Base-by-base conservation (phyloP, 1,140 invertebrate species). In the Stegodyphus dumicola region DNA sequence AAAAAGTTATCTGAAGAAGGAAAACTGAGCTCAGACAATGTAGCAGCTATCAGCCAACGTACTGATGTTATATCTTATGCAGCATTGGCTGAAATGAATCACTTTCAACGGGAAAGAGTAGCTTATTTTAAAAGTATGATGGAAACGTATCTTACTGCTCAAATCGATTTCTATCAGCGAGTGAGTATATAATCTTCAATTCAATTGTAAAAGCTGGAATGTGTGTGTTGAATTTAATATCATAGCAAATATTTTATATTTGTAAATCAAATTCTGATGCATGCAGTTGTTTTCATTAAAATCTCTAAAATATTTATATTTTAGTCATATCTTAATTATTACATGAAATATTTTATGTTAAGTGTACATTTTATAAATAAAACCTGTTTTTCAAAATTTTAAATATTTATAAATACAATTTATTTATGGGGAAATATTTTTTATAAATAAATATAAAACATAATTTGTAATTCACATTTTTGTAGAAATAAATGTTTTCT, bases 21-120 rank as follows among this genome's bases (percentile, higher is more conserved):
- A 79, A 96, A 96, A 92, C 94, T 97, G 93, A 94, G 94, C 89
- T 92, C 94, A 77, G 91, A 93, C 69, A 95, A 97, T 88, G 91
- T 97, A 64, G 93, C 94, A 73, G 95, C 95, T 88, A 94, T 98
- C 6, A 92, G 94, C 78, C 93, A 94, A 88, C 93, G 96, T 88
- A 96, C 96, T 0, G 97, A 99, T 91, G 93, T 96, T 9, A 94
- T 98, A 88, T 97, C 96, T 0, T 98, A 98, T 89, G 94, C 96
- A 2, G 93, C 97, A 64, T 92, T 98, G 89, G 97, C 97, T 52
- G 98, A 99, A 92, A 95, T 99, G 84, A 94, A 94, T 88, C 96
- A 99, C 90, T 98, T 99, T 89, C 96, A 98, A 89, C 90, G 92
- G 17, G 96, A 98, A 89, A 93, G 96, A 87, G 94, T 96, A 51